Conservation (phyloP, 2,113 vertebrate species). For the Etheostoma cragini region DNA sequence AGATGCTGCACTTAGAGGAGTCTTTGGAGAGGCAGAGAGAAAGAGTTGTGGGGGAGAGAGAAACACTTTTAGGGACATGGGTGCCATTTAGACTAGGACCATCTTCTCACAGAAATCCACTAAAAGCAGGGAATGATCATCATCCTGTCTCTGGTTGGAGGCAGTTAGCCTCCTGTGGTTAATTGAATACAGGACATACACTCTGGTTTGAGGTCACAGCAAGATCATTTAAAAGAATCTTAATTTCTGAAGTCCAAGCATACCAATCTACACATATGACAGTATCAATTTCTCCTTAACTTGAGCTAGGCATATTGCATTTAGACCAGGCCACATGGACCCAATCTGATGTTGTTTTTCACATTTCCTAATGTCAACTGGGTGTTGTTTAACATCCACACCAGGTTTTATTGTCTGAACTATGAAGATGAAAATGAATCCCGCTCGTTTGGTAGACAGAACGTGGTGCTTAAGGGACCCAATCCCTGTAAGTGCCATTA, state of each 20-base stretch:
- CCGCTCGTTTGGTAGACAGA: slow-evolving; percentile 83
- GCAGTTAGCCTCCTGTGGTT: slow-evolving; percentile 78
- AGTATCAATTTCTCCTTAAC: slow-evolving; percentile 1
- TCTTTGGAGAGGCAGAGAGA: slow-evolving; percentile 78
- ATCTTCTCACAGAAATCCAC: slow-evolving; percentile 80
- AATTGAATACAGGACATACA: slow-evolving; percentile 62
- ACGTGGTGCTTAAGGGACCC: slow-evolving; percentile 86
- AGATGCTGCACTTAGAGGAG: slow-evolving; percentile 87
- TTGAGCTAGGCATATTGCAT: background rate
- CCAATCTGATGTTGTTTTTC: slow-evolving; percentile 38
- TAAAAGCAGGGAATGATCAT: slow-evolving; percentile 84
- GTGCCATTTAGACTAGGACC: slow-evolving; percentile 84
- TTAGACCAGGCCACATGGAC: slow-evolving; percentile 2
- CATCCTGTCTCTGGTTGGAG: slow-evolving; percentile 75
- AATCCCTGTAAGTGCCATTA: slow-evolving; percentile 88
- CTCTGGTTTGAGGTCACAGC: slow-evolving; percentile 77
- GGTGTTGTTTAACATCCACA: slow-evolving; percentile 81
- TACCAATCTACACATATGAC: slow-evolving; percentile 9
- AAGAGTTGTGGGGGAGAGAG: slow-evolving; percentile 68
- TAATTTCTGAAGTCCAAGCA: slow-evolving; percentile 46
- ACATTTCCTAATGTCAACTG: slow-evolving; percentile 71
- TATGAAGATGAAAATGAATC: slow-evolving; percentile 85
- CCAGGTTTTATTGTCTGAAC: slow-evolving; percentile 82
- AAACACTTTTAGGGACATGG: slow-evolving; percentile 85
- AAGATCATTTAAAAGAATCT: slow-evolving; percentile 73